Evolutionary conservation across 1,140 invertebrate genomes (phyloP).

Genomic region (Agrypnia vestita): DNA sequence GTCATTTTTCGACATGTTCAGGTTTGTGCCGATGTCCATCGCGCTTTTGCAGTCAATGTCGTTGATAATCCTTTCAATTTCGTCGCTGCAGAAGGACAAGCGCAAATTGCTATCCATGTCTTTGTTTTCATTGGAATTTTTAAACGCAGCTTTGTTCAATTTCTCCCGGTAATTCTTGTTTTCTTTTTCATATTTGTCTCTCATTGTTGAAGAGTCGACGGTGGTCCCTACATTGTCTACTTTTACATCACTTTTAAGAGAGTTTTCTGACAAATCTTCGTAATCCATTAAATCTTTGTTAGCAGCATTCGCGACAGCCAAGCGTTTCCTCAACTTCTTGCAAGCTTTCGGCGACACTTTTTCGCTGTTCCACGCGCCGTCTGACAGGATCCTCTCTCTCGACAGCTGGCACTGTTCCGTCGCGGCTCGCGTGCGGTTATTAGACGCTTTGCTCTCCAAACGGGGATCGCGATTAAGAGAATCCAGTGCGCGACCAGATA

Average conservation of each 20-base stretch:
- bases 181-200: too few species aligned
- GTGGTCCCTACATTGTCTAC: too few species aligned
- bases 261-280: background rate
- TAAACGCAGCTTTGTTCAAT: background rate
- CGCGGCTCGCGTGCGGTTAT: too few species aligned
- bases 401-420: constrained; percentile 11
- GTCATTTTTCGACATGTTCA: background rate
- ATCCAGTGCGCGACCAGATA: background rate
- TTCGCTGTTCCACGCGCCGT: constrained; percentile 21
- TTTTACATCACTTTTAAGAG: background rate
- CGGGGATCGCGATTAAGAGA: background rate
- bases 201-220: too few species aligned
- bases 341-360: constrained; percentile 37
- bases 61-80: constrained; percentile 24
- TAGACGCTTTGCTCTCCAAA: background rate
- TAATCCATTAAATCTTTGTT: background rate
- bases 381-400: constrained; percentile 9
- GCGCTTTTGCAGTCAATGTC: constrained; percentile 6
- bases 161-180: too few species aligned
- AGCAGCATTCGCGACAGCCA: background rate
- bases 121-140: background rate
- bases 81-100: background rate
- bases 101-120: background rate
- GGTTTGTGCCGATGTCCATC: background rate
- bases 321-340: constrained; percentile 28